Base-by-base conservation (phyloP, 2,113 vertebrate species). In the Hippoglossus stenolepis region DNA sequence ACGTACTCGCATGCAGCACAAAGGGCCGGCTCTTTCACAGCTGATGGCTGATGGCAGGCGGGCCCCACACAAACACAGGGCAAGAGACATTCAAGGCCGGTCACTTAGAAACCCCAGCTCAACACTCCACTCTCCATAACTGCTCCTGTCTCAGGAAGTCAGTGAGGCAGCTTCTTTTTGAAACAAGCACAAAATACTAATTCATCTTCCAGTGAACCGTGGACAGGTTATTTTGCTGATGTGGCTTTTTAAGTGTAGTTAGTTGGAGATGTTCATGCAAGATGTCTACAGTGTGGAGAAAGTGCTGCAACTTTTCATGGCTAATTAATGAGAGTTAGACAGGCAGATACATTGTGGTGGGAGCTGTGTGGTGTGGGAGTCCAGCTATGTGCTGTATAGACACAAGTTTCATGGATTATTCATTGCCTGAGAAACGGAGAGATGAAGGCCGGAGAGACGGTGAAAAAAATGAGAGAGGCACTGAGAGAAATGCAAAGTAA, bases 261-360 rank as follows among this genome's bases (percentile, higher is more conserved):
- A 31, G 31, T 31, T 31, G 31, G 31, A 31, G 31, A 31, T 31
- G 31, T 7, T 31, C 31, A 7, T 31, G 2, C 38, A 43, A 12
- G 40, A 13, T 3, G 12, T 43, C 15, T 65, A 21, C 14, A 70
- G 35, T 47, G 40, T n/a, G 0, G 77, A 54, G 70, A 80, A 85
- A 82, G 77, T 75, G 35, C 75, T 75, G 66, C 35, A 71, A 35
- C 49, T 79, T 76, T 89, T 87, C 77, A 84, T 90, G 77, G 70
- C 61, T 85, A 85, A 81, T 90, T 86, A 74, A 87, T 84, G 81
- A 85, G 60, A 85, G 60, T 23, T 59, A n/a, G 28, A 58, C 65
- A 66, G 65, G 61, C 23, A 40, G 65, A 82, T 67, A 2, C 70
- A 40, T 56, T 82, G 73, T 74, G 65, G 47, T 54, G 64, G 18